Conservation (phyloP, 2,888 invertebrate species). For the Hedya salicella region DNA sequence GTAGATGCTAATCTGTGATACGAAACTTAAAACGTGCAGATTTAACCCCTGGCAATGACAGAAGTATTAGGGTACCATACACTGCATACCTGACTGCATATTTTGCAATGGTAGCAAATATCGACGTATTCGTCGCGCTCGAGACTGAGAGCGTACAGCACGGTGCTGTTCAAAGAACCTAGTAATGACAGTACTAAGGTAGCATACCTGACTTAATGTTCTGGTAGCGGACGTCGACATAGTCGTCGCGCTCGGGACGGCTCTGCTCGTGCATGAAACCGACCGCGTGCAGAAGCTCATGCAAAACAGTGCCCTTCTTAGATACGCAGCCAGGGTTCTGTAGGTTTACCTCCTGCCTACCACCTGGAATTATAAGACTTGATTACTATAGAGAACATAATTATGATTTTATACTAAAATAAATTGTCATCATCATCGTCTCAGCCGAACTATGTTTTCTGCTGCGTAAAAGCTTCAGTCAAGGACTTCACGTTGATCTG, state of each 20-base stretch:
- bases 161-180: constrained; percentile 89
- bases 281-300: constrained; percentile 91
- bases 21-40: no score
- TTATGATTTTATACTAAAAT: no score
- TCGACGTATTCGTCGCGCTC: constrained; percentile 89
- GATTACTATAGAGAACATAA: no score
- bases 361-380: constrained; percentile 57
- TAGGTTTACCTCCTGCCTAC: constrained; percentile 89
- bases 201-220: constrained; percentile 87
- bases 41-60: no score
- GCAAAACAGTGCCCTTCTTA: constrained; percentile 90
- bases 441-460: no score
- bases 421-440: no score
- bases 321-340: constrained; percentile 90
- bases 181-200: background rate
- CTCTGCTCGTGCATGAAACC: constrained; percentile 94
- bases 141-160: constrained; percentile 91
- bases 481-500: no score
- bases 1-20: no score
- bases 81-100: background rate
- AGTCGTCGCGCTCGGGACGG: constrained; percentile 89
- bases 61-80: no score
- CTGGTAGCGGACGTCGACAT: constrained; percentile 86
- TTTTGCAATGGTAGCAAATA: constrained; percentile 89
- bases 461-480: no score